Evolutionary conservation across 2,888 invertebrate genomes (phyloP), one percentile per base, ranked within the genome.

Genomic region (Miltochrista miniata): DNA sequence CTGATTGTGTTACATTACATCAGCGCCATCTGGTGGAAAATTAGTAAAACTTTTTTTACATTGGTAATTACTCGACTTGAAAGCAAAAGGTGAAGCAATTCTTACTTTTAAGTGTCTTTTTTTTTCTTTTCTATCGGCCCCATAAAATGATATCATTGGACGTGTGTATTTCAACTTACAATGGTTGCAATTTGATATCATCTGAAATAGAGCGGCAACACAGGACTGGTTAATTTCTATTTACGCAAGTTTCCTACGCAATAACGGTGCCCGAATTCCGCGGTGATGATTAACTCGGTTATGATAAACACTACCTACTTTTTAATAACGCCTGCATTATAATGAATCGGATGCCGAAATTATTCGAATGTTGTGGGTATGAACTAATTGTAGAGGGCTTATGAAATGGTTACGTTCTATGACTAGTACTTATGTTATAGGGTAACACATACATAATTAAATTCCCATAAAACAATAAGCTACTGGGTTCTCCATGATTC

Each of bases 201-300:
- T 64, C 79, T 81, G 83, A 87, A 89, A 87, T 86, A 79, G 89
- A 87, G 85, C 87, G 87, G 80, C 70, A 83, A 81, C 69, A 62
- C 58, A 69, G 72, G 77, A 82, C 87, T 81, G 81, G 86, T 85
- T 83, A 61, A 72, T 76, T 70, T 76, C 64, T 74, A 68, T 86
- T 88, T 90, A 83, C 87, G 88, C 87, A 90, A 90, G 78, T 66
- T 61, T 67, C 72, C 76, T 70, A 80, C 81, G 87, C 87, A 89
- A 87, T 81, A 78, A 74, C 74, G 80, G 81, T 75, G 77, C 79
- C 76, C 82, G 81, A 76, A 86, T 87, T 85, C 81, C 84, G 73
- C 69, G 64, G 74, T 70, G 71, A 71, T 83, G 75, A 83, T 82
- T 85, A 86, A 86, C 78, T 78, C 81, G 79, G 79, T 83, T 85